A percentile compares a stretch with the other conserved stretches of the same genome.
These are phyloP conservation scores for Rhagoletis pomonella DNA, from an alignment of 1,140 invertebrate species.

Conservation along the genomic window DNA sequence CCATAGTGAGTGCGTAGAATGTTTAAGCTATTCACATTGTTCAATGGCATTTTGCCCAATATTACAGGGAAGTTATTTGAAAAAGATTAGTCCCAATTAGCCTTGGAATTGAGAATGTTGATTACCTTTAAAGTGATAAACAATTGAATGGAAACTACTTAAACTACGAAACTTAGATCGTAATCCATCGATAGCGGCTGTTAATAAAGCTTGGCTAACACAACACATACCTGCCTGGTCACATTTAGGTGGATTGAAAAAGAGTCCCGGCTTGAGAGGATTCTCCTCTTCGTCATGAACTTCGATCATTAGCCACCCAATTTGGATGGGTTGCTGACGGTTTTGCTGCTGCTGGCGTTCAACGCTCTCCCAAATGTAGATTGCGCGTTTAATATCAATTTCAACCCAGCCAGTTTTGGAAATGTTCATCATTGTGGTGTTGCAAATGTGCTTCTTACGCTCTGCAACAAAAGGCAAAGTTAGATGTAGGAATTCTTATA, in stretches of 20 bases:
- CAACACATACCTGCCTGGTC: slow-evolving; percentile 74
- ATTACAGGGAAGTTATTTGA: too few relatives aligned
- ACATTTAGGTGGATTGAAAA: slow-evolving; percentile 70
- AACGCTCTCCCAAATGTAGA: slow-evolving; percentile 68
- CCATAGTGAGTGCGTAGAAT: too few relatives aligned
- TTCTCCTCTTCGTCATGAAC: slow-evolving; percentile 72
- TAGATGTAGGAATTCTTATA: too few relatives aligned
- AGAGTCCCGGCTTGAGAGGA: slow-evolving; percentile 67
- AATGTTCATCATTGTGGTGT: slow-evolving; percentile 69
- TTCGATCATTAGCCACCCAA: slow-evolving; percentile 69
- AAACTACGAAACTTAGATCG: not conserved
- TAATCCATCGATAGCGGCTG: slow-evolving; percentile 40
- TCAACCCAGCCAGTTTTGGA: slow-evolving; percentile 70
- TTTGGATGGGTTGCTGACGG: slow-evolving; percentile 58
- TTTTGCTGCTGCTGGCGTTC: slow-evolving; percentile 59
- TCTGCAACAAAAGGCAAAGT: slow-evolving; percentile 57
- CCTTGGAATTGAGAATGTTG: too few relatives aligned
- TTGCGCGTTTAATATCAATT: slow-evolving; percentile 70
- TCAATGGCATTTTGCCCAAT: too few relatives aligned
- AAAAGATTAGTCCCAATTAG: too few relatives aligned
- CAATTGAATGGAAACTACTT: not conserved
- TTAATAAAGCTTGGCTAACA: slow-evolving; percentile 72
- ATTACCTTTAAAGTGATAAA: too few relatives aligned
- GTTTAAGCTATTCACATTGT: too few relatives aligned
- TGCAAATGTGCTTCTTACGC: slow-evolving; percentile 72